These are phyloP conservation scores for Darevskia mixta DNA, from an alignment of 2,797 vertebrate genomes.

Conservation along the genomic window DNA sequence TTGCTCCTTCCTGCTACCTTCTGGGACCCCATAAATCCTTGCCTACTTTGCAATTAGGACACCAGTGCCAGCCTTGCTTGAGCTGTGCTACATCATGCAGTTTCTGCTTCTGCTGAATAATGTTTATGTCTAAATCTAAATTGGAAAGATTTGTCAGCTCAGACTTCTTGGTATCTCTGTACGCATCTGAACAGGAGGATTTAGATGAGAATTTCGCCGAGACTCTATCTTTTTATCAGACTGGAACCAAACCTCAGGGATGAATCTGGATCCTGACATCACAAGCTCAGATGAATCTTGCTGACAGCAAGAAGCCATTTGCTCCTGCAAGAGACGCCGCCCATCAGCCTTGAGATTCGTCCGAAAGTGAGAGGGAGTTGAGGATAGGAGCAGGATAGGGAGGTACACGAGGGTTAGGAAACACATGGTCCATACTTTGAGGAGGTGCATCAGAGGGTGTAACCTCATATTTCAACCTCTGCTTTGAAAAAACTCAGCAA, in stretches of 20 bases:
- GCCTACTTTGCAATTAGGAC: neutral
- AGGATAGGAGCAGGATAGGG: too few species aligned
- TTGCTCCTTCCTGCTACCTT: neutral
- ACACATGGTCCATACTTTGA: neutral
- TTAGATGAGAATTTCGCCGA: neutral
- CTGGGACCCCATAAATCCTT: neutral
- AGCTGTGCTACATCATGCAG: neutral
- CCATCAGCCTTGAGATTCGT: neutral
- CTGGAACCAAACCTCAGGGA: neutral
- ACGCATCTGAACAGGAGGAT: rapidly evolving
- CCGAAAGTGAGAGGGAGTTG: too few species aligned
- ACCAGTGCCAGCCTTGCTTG: neutral
- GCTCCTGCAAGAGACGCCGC: neutral
- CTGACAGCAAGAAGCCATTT: neutral
- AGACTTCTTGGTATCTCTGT: neutral
- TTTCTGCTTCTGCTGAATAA: neutral
- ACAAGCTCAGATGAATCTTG: neutral
- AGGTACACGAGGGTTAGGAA: too few species aligned
- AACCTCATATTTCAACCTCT: neutral
- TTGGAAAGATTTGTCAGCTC: neutral
- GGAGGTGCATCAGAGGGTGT: neutral
- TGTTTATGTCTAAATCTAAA: neutral
- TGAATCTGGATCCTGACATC: neutral
- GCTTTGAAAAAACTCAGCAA: too few species aligned
- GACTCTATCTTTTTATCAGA: neutral